Evolutionary conservation across 1,140 invertebrate genomes (phyloP).

Genomic region (Calosoma granatense): DNA sequence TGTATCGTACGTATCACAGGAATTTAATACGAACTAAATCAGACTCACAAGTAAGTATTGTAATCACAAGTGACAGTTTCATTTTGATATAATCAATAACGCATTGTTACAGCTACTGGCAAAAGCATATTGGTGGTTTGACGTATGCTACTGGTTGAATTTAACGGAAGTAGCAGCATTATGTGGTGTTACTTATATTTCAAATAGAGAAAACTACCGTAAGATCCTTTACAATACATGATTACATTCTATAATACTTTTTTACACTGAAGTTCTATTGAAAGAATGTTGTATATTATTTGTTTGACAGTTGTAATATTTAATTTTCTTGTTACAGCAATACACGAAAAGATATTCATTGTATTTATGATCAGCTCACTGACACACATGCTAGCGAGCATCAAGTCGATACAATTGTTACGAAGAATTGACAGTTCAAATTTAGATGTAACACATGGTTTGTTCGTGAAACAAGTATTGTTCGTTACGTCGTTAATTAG

Average conservation of each 20-base stretch:
- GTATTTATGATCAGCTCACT: conserved; percentile 82
- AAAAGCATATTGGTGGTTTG: conserved; percentile 49
- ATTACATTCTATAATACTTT: too few relatives aligned
- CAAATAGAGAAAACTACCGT: conserved; percentile 92
- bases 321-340: conserved; percentile 51
- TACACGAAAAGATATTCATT: conserved; percentile 89
- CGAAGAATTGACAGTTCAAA: conserved; percentile 3
- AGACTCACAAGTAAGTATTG: conserved; percentile 39
- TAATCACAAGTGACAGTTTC: conserved; percentile 8
- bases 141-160: conserved; percentile 74
- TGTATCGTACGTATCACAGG: conserved; percentile 73
- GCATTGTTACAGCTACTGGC: conserved; percentile 35
- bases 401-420: conserved; percentile 36
- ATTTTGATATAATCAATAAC: conserved; percentile 12
- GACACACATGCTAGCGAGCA: conserved; percentile 68
- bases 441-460: conserved; percentile 18
- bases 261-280: too few relatives aligned
- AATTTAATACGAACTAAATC: conserved; percentile 49
- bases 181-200: conserved; percentile 84
- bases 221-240: too few relatives aligned
- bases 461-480: conserved; percentile 60
- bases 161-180: conserved; percentile 72
- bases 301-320: conserved; percentile 14
- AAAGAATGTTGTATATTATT: too few relatives aligned
- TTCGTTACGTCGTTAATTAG: conserved; percentile 65